These are phyloP conservation scores for Drosophila cardini DNA, from an alignment of 1,140 invertebrate genomes.

Conservation along the genomic window DNA sequence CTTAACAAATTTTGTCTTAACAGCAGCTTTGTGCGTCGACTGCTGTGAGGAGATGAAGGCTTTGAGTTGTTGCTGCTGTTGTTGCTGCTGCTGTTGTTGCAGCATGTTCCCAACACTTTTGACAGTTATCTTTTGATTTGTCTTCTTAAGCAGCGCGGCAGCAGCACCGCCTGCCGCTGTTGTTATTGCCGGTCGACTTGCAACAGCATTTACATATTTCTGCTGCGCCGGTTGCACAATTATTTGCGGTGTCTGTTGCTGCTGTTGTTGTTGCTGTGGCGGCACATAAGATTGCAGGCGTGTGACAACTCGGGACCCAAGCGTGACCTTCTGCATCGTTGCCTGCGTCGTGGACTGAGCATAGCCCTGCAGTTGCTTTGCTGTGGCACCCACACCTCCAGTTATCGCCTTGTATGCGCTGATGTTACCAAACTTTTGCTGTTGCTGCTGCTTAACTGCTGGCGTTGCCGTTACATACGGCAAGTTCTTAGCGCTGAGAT, in stretches of 20 bases:
- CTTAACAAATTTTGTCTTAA: slow-evolving; percentile 75
- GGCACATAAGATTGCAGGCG: slow-evolving; percentile 69
- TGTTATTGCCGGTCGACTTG: slow-evolving; percentile 38
- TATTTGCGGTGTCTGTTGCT: slow-evolving; percentile 61
- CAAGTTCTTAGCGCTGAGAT: slow-evolving; percentile 66
- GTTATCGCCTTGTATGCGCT: slow-evolving; percentile 55
- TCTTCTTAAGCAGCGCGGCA: slow-evolving; percentile 61
- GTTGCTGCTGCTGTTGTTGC: slow-evolving; percentile 67
- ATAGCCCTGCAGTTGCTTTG: slow-evolving; percentile 53
- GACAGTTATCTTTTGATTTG: slow-evolving; percentile 70
- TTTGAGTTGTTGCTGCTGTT: slow-evolving; percentile 62
- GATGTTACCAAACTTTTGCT: slow-evolving; percentile 66
- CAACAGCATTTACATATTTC: slow-evolving; percentile 70
- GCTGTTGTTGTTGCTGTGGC: slow-evolving; percentile 39
- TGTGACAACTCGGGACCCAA: slow-evolving; percentile 61
- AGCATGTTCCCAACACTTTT: slow-evolving; percentile 65
- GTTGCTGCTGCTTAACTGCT: slow-evolving; percentile 64
- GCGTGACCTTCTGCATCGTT: slow-evolving; percentile 69
- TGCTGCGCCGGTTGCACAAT: slow-evolving; percentile 68
- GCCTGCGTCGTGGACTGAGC: slow-evolving; percentile 33
- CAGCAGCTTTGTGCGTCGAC: slow-evolving; percentile 46
- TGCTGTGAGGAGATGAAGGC: slow-evolving; percentile 67
- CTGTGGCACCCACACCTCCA: slow-evolving; percentile 22
- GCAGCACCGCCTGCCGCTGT: slow-evolving; percentile 35
- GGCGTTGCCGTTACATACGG: slow-evolving; percentile 71